These are phyloP conservation scores for Platycercus adscitus DNA, from an alignment of 2,113 vertebrate species.

Conservation along the genomic window DNA sequence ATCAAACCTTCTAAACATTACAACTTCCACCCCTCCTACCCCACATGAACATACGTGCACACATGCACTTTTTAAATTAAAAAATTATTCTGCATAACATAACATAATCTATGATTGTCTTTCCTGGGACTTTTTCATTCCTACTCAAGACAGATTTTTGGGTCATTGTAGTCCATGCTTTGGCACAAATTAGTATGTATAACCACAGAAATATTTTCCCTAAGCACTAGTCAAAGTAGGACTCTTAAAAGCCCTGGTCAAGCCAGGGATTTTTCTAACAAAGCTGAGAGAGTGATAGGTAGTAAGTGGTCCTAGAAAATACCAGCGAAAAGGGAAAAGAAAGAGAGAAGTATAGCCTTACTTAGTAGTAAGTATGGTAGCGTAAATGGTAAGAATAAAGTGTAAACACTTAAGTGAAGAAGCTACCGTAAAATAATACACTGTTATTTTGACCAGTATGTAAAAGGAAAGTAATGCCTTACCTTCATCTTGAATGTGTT, in stretches of 20 bases:
- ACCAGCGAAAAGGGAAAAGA: background rate
- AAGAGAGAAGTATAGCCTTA: background rate
- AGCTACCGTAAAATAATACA: background rate
- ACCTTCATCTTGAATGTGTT: background rate
- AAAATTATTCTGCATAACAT: background rate
- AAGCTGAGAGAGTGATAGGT: background rate
- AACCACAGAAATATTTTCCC: background rate
- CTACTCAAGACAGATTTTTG: background rate
- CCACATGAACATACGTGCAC: rapidly evolving
- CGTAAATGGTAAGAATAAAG: background rate
- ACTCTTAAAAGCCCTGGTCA: background rate
- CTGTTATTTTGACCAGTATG: background rate
- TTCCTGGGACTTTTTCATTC: background rate
- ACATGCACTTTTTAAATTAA: background rate
- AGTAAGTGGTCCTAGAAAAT: background rate
- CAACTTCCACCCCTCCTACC: background rate
- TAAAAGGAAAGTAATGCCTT: background rate
- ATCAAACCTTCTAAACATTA: background rate
- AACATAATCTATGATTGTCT: background rate
- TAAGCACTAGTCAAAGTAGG: background rate
- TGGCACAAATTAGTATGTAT: background rate
- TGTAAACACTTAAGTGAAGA: background rate
- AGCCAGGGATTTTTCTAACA: background rate
- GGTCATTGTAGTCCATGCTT: background rate
- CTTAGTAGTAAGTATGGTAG: background rate